phyloP scores from a whole-genome alignment of 2,888 invertebrate genomes.

The Falcaria lacertinaria region DNA sequence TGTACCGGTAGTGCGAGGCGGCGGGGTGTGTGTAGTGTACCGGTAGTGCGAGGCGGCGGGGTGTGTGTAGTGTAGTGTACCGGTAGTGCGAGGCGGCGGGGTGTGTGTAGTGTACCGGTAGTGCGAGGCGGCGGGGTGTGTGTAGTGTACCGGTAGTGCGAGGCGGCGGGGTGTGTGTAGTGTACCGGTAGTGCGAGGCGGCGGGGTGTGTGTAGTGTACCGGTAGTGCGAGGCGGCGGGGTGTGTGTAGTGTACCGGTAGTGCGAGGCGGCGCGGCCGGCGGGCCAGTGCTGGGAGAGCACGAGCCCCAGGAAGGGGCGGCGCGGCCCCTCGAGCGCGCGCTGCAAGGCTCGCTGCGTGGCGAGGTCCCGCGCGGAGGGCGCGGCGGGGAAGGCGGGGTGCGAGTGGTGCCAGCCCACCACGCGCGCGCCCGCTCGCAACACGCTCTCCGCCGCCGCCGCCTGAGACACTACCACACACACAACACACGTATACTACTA shows the following conservation, averaged over 20 bases:
- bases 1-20: too few relatives aligned
- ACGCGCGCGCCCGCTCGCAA: conserved; percentile 64
- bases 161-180: conserved; percentile 84
- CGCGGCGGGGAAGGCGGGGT: conserved; percentile 84
- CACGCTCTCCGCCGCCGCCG: conserved; percentile 80
- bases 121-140: conserved; percentile 76
- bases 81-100: conserved; percentile 58
- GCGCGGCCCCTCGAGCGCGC: conserved; percentile 50
- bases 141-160: conserved; percentile 84
- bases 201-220: conserved; percentile 88
- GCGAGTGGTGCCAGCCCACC: conserved; percentile 89
- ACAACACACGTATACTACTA: neutral
- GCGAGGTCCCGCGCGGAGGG: conserved; percentile 85
- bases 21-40: too few relatives aligned
- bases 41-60: conserved; percentile 82
- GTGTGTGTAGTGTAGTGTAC: conserved; percentile 71
- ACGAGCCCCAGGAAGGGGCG: conserved; percentile 82
- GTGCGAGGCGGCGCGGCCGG: conserved; percentile 74
- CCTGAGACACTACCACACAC: conserved; percentile 61
- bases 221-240: conserved; percentile 77
- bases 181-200: conserved; percentile 85
- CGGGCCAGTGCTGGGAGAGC: conserved; percentile 82
- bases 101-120: conserved; percentile 84
- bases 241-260: conserved; percentile 47
- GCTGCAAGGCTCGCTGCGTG: conserved; percentile 80